These are phyloP conservation scores for Chaetops frenatus DNA, from an alignment of 2,113 vertebrate genomes.

Conservation along the genomic window DNA sequence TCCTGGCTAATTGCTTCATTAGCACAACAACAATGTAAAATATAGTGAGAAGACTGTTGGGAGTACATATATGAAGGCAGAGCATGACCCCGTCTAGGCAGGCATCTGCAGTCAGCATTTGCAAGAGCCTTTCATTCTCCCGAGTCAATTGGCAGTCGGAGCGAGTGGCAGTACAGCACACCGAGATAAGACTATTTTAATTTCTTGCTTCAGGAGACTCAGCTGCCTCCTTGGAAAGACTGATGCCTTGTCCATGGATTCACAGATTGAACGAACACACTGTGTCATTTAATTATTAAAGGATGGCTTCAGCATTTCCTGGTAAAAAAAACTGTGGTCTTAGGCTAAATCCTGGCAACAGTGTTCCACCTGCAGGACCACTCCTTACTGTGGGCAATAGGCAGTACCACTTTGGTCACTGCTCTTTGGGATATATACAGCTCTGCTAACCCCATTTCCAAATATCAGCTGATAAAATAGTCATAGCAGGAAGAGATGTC, in stretches of 20 bases:
- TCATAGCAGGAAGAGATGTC: not conserved
- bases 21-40: not conserved
- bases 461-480: not conserved
- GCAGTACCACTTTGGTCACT: not conserved
- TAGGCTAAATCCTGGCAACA: not conserved
- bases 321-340: not conserved
- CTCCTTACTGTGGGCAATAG: not conserved
- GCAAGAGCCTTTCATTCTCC: not conserved
- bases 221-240: slow-evolving; percentile 45
- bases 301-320: not conserved
- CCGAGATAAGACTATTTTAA: slow-evolving; percentile 49
- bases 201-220: slow-evolving; percentile 61
- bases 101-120: not conserved
- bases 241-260: slow-evolving; percentile 10
- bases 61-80: not conserved
- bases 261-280: slow-evolving; percentile 11
- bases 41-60: not conserved
- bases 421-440: not conserved
- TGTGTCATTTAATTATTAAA: slow-evolving; percentile 27
- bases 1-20: slow-evolving; percentile 44
- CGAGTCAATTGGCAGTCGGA: slow-evolving; percentile 1
- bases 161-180: not conserved
- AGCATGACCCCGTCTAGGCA: not conserved
- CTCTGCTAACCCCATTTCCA: not conserved
- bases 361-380: not conserved